Percentiles rank a stretch among this genome's conserved stretches.
phyloP scores from a whole-genome alignment of 1,140 invertebrate species.

The Diorhabda carinulata region DNA sequence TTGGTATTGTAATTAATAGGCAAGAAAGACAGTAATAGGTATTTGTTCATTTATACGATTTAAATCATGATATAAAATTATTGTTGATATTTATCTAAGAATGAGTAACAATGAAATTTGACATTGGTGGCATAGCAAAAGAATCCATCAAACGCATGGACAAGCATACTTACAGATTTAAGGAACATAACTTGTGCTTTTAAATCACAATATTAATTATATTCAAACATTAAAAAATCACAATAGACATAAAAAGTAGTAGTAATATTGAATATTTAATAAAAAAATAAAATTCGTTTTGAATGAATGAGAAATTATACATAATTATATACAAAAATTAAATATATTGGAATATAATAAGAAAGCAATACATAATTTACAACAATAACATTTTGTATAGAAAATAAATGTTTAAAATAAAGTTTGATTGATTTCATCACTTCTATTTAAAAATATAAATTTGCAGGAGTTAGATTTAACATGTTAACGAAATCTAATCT shows the following conservation, averaged over 20 bases:
- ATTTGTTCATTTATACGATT: too few species aligned
- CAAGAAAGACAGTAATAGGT: too few species aligned
- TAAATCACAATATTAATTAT: neutral
- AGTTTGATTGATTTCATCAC: too few species aligned
- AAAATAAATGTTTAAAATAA: too few species aligned
- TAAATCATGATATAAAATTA: too few species aligned
- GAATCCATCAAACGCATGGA: neutral
- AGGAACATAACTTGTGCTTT: neutral
- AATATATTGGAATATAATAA: slow-evolving; percentile 10
- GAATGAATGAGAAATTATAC: slow-evolving; percentile 4
- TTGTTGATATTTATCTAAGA: too few species aligned
- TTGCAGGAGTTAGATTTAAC: too few species aligned
- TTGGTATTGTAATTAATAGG: too few species aligned
- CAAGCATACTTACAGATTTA: neutral
- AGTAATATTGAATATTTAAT: slow-evolving; percentile 17
- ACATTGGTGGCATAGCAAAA: too few species aligned
- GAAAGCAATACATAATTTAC: slow-evolving; percentile 13
- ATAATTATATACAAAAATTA: slow-evolving; percentile 20
- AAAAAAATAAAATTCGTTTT: slow-evolving; percentile 19
- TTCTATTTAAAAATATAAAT: too few species aligned
- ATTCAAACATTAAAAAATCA: slow-evolving; percentile 17
- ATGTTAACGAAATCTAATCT: too few species aligned
- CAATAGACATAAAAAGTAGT: slow-evolving; percentile 5
- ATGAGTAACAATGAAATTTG: too few species aligned
- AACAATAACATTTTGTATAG: slow-evolving; percentile 21